These are phyloP conservation scores for Lutjanus argentimaculatus DNA, from an alignment of 2,797 vertebrate species.

Conservation along the genomic window DNA sequence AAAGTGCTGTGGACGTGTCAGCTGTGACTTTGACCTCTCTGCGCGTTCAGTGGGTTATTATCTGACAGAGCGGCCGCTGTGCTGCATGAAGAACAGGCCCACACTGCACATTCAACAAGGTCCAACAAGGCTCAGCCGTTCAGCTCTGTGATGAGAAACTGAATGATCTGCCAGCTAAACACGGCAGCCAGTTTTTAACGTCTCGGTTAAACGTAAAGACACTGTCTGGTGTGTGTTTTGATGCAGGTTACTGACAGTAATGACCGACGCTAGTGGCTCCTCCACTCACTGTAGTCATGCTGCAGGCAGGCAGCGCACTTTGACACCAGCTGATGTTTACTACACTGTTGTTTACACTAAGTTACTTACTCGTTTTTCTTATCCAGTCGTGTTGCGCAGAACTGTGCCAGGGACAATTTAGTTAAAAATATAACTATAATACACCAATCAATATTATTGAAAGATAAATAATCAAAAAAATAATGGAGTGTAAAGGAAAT, in stretches of 20 bases:
- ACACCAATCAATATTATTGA: not conserved
- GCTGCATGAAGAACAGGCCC: constrained; percentile 28
- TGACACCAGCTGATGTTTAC: not conserved
- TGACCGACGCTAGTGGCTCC: not conserved
- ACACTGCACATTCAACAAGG: not conserved
- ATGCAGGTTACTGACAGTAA: not conserved
- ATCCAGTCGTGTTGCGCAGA: not conserved
- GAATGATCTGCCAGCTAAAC: no score
- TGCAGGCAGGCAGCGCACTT: constrained; percentile 9
- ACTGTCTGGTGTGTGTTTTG: not conserved
- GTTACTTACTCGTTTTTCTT: not conserved
- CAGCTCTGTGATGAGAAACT: not conserved
- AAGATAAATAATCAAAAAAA: not conserved
- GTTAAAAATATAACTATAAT: not conserved
- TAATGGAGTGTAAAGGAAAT: not conserved
- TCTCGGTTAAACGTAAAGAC: not conserved
- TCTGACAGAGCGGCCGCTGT: constrained; percentile 21
- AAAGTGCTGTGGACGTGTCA: not conserved
- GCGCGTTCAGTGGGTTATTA: not conserved
- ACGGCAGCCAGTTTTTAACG: not conserved
- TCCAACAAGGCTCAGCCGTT: not conserved
- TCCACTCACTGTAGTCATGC: not conserved
- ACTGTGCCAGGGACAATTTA: not conserved
- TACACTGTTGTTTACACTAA: not conserved
- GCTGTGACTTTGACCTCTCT: constrained; percentile 80